phyloP scores from a whole-genome alignment of 2,113 vertebrate genomes.

The Solea senegalensis region DNA sequence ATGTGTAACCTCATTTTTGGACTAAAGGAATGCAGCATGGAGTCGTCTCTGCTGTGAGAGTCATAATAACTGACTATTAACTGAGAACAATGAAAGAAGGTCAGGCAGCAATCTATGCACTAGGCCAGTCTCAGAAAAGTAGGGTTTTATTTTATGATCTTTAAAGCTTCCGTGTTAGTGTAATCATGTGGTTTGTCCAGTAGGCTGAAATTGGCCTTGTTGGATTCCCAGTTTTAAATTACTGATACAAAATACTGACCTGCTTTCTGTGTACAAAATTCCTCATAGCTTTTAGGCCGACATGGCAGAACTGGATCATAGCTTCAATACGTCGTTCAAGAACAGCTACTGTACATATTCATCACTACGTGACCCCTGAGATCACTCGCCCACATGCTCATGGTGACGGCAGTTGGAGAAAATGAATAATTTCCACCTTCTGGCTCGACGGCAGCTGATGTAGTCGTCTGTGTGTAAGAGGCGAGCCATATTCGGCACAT shows the following conservation, averaged over 20 bases:
- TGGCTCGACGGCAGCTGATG: background rate
- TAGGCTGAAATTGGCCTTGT: conserved; percentile 12
- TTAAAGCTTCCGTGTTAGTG: background rate
- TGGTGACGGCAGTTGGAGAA: conserved; percentile 27
- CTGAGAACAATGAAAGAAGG: conserved; percentile 17
- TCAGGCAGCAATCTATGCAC: background rate
- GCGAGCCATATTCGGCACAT: too few species aligned
- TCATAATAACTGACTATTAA: background rate
- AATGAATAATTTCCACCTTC: conserved; percentile 5
- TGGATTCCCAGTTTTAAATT: background rate
- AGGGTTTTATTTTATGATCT: background rate
- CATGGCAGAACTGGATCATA: background rate
- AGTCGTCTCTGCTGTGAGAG: background rate
- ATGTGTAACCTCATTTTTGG: background rate
- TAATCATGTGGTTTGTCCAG: background rate
- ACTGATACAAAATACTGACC: background rate
- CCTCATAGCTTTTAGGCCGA: background rate
- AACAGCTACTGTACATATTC: conserved; percentile 20
- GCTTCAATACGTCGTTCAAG: conserved; percentile 38
- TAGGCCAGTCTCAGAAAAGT: background rate
- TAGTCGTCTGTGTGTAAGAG: background rate
- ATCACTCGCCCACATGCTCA: conserved; percentile 22
- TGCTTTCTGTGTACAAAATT: background rate
- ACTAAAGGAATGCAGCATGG: background rate
- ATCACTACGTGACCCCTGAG: conserved; percentile 32